Evolutionary conservation across 2,797 vertebrate species (phyloP).

Genomic region (Enteromius trimaculatus): DNA sequence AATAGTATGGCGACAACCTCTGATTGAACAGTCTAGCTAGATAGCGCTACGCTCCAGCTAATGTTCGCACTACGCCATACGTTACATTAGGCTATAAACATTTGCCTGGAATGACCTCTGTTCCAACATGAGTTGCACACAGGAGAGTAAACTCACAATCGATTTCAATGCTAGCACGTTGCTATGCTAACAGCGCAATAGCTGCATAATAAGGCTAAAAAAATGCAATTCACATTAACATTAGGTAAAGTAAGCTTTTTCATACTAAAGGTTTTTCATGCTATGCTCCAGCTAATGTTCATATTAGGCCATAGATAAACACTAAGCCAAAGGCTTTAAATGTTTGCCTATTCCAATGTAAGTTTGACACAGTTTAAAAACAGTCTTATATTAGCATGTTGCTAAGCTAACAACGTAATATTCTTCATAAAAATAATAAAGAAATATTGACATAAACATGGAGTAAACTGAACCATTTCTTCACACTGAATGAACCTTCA

Average conservation of each 20-base stretch:
- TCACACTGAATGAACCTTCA: not conserved
- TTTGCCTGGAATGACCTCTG: not conserved
- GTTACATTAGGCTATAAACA: not conserved
- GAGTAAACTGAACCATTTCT: not conserved
- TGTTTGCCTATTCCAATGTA: not conserved
- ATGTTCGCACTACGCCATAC: not conserved
- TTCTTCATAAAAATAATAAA: not conserved
- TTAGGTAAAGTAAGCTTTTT: not conserved
- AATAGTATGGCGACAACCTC: constrained; percentile 64
- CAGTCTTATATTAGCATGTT: not conserved
- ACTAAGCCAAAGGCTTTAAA: not conserved
- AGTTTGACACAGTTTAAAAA: not conserved
- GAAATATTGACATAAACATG: not conserved
- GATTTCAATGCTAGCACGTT: not conserved
- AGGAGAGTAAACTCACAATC: not conserved
- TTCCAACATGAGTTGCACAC: not conserved
- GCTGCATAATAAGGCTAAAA: not conserved
- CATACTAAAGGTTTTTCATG: not conserved
- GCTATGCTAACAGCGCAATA: not conserved
- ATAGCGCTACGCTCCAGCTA: constrained; percentile 56
- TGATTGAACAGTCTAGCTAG: constrained; percentile 71
- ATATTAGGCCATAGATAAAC: not conserved
- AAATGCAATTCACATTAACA: not conserved
- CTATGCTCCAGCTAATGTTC: constrained; percentile 25
- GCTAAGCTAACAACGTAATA: not conserved